Conservation (phyloP, 2,797 vertebrate genomes). For the Dipus sagitta region DNA sequence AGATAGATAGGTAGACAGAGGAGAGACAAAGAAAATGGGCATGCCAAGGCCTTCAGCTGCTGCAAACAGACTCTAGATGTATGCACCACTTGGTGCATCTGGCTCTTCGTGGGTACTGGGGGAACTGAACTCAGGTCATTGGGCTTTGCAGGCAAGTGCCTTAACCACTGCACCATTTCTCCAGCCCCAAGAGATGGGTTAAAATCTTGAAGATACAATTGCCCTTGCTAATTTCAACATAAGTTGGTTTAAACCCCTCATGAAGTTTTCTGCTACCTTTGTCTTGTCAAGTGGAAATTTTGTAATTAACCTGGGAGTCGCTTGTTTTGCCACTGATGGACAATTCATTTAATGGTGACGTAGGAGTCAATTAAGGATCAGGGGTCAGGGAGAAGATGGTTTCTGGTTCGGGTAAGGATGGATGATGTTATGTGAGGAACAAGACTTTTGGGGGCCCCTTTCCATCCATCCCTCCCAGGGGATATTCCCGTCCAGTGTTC, state of each 20-base stretch:
- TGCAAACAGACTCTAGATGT: too few relatives aligned
- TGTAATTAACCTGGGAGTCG: not conserved
- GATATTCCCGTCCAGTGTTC: not conserved
- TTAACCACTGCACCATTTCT: too few relatives aligned
- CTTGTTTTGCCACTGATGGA: not conserved
- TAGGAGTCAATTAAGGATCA: not conserved
- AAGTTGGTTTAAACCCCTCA: not conserved
- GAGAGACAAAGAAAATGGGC: too few relatives aligned
- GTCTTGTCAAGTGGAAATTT: slow-evolving; percentile 16
- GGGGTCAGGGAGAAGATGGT: not conserved
- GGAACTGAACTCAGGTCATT: too few relatives aligned
- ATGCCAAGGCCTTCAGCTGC: too few relatives aligned
- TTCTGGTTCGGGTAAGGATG: not conserved
- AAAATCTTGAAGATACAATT: not conserved
- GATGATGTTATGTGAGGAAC: not conserved
- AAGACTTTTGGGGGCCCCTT: not conserved
- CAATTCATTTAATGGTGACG: not conserved
- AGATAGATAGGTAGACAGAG: not conserved
- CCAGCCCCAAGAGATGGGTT: too few relatives aligned
- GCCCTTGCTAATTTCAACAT: not conserved
- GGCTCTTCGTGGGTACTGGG: too few relatives aligned
- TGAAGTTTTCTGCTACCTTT: not conserved
- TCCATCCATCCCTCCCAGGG: not conserved
- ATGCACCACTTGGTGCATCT: too few relatives aligned
- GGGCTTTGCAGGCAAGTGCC: too few relatives aligned